Evolutionary conservation across 2,113 vertebrate species (phyloP).

Genomic region (Ammodytes dubius): DNA sequence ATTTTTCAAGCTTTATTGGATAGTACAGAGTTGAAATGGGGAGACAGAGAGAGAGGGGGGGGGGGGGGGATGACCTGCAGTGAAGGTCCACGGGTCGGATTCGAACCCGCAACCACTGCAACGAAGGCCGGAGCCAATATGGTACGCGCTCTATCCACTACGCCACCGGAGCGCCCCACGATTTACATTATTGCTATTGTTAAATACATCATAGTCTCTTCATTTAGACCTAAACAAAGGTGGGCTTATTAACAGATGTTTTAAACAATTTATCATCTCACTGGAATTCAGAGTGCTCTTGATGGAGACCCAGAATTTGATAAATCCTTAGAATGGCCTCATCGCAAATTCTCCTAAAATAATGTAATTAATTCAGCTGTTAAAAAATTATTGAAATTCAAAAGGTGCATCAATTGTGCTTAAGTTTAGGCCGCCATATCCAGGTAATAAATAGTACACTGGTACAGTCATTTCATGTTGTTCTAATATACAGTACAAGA

Average conservation of each 20-base stretch:
- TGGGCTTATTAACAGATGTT: neutral
- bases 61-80: no score
- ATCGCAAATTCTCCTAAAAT: neutral
- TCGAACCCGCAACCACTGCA: no score
- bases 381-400: neutral
- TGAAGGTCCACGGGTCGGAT: no score
- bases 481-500: neutral
- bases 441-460: neutral
- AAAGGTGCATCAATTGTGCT: neutral
- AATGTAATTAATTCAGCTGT: no score
- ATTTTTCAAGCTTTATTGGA: no score
- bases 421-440: neutral
- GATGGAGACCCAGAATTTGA: no score
- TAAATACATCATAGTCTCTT: neutral
- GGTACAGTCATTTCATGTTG: neutral
- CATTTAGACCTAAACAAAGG: neutral
- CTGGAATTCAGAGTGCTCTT: slow-evolving; percentile 38
- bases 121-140: no score
- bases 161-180: no score
- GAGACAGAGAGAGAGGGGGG: no score
- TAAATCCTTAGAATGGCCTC: neutral
- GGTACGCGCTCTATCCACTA: no score
- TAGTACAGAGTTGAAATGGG: no score
- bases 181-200: neutral
- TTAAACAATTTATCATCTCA: neutral